These are phyloP conservation scores for Hipparchia semele DNA, from an alignment of 2,888 invertebrate genomes.

Conservation along the genomic window DNA sequence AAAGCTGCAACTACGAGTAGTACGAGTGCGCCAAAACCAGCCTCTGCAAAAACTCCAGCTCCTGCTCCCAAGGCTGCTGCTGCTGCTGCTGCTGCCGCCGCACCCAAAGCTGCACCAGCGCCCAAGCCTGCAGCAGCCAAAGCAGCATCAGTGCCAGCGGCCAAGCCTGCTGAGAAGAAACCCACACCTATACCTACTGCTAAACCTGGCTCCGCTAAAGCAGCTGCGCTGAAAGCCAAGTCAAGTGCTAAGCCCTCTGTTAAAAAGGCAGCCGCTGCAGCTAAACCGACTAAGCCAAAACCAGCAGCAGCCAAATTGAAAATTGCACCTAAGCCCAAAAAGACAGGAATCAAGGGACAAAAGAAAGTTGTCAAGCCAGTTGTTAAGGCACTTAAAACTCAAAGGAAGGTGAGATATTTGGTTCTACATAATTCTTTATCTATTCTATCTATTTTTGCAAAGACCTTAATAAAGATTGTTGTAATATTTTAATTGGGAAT, in stretches of 20 bases:
- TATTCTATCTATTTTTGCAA: no score
- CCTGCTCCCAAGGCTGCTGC: conserved; percentile 69
- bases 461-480: no score
- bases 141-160: conserved; percentile 66
- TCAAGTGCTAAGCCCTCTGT: conserved; percentile 79
- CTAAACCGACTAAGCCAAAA: conserved; percentile 76
- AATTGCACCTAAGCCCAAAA: conserved; percentile 81
- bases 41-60: conserved; percentile 69
- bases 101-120: conserved; percentile 74
- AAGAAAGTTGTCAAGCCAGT: conserved; percentile 83
- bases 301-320: conserved; percentile 77
- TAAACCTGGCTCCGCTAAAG: conserved; percentile 81
- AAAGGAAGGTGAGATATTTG: conserved; percentile 87
- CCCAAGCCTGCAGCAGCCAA: conserved; percentile 75
- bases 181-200: conserved; percentile 66
- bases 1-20: conserved; percentile 63
- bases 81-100: conserved; percentile 59
- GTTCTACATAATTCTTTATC: neutral
- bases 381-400: conserved; percentile 92
- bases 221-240: conserved; percentile 76
- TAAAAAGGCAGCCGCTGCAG: conserved; percentile 77
- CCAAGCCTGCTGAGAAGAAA: conserved; percentile 72
- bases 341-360: conserved; percentile 81
- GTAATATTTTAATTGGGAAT: no score
- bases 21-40: conserved; percentile 58